These are phyloP conservation scores for Nemoura dubitans DNA, from an alignment of 2,888 invertebrate species.

Conservation along the genomic window DNA sequence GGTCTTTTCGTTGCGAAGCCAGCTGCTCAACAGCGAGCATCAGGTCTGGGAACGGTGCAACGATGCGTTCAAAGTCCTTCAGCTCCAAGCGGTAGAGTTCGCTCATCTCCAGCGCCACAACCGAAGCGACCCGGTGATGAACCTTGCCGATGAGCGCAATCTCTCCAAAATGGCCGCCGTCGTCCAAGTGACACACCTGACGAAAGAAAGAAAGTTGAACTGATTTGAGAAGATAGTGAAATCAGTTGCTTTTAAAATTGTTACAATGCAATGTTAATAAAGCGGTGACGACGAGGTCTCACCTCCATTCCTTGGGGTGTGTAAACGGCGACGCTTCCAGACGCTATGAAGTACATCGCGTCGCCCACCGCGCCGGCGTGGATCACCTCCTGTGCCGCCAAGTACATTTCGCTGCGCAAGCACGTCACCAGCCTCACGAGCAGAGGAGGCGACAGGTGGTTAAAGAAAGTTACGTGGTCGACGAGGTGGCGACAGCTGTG, in stretches of 20 bases:
- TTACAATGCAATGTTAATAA: background rate
- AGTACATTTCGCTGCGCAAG: slow-evolving; percentile 64
- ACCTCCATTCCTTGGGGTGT: slow-evolving; percentile 19
- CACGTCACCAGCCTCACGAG: slow-evolving; percentile 65
- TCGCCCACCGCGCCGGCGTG: too few species aligned
- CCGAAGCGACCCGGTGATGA: slow-evolving; percentile 66
- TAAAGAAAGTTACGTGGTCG: slow-evolving; percentile 66
- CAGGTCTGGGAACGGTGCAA: slow-evolving; percentile 61
- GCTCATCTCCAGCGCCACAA: slow-evolving; percentile 69
- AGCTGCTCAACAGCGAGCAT: slow-evolving; percentile 62
- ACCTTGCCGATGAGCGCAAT: slow-evolving; percentile 67
- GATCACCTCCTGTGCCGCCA: slow-evolving; percentile 69
- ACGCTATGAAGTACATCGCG: slow-evolving; percentile 71
- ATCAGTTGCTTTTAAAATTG: too few species aligned
- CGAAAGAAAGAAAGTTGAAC: background rate
- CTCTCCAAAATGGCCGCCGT: slow-evolving; percentile 72
- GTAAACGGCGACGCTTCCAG: slow-evolving; percentile 64
- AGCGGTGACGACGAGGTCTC: too few species aligned
- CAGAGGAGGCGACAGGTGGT: slow-evolving; percentile 61
- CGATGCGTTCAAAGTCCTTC: slow-evolving; percentile 62
- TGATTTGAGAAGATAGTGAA: background rate
- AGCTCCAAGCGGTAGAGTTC: slow-evolving; percentile 68
- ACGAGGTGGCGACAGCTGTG: slow-evolving; percentile 67
- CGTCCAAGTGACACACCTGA: slow-evolving; percentile 60
- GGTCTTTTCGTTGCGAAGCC: slow-evolving; percentile 63